Evolutionary conservation across 2,113 vertebrate genomes (phyloP).

Genomic region (Spea bombifrons): DNA sequence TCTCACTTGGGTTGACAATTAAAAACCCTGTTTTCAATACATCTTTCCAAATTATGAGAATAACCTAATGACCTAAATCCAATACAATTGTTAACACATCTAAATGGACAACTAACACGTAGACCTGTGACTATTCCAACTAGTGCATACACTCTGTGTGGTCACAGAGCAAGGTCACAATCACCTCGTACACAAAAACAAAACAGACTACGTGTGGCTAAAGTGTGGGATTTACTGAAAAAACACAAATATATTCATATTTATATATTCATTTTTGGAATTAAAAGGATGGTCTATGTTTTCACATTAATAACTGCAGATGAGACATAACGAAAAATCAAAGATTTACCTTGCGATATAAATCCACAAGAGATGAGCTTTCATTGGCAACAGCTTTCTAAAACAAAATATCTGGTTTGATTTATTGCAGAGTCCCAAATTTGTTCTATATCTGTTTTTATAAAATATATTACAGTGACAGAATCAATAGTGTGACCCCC

Average conservation of each 20-base stretch:
- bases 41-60: too few relatives aligned
- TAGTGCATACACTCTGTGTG: too few relatives aligned
- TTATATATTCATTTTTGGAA: neutral
- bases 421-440: conserved; percentile 26
- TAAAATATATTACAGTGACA: conserved; percentile 44
- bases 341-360: conserved; percentile 14
- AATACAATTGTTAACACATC: too few relatives aligned
- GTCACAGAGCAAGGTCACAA: too few relatives aligned
- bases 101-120: too few relatives aligned
- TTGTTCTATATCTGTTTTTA: conserved; percentile 41
- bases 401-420: conserved; percentile 10
- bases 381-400: conserved; percentile 29
- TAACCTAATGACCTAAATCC: too few relatives aligned
- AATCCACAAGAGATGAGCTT: conserved; percentile 23
- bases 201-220: too few relatives aligned
- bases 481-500: conserved; percentile 43
- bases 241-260: neutral
- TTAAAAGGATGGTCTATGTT: neutral
- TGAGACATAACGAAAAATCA: conserved; percentile 27
- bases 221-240: neutral
- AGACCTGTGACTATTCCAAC: too few relatives aligned
- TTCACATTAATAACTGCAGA: neutral
- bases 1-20: too few relatives aligned
- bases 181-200: too few relatives aligned
- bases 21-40: too few relatives aligned